These are phyloP conservation scores for Meghimatium bilineatum DNA, from an alignment of 2,888 invertebrate genomes.

Conservation along the genomic window DNA sequence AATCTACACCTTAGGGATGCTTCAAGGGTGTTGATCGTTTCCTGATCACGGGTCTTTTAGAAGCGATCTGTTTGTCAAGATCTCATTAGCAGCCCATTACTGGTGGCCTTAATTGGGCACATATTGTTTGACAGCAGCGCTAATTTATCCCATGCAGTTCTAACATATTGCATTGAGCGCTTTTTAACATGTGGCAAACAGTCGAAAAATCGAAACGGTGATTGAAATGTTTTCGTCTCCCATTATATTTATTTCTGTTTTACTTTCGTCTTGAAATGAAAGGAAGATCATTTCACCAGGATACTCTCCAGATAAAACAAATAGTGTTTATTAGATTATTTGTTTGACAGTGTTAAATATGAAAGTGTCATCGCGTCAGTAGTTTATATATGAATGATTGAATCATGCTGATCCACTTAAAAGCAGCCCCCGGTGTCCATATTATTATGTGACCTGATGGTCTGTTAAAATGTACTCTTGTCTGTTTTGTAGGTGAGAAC, in stretches of 20 bases:
- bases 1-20: conserved; percentile 16
- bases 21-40: conserved; percentile 18
- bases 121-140: conserved; percentile 12
- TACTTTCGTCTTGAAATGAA: neutral
- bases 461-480: too few species aligned
- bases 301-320: too few species aligned
- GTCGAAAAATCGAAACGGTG: conserved; percentile 35
- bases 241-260: neutral
- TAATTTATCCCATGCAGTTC: conserved; percentile 27
- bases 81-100: conserved; percentile 35
- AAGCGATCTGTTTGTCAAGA: conserved; percentile 23
- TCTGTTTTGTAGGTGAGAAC: too few species aligned
- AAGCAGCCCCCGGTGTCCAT: too few species aligned
- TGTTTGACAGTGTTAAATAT: too few species aligned
- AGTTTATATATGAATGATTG: too few species aligned
- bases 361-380: too few species aligned
- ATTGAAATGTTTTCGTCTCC: conserved; percentile 14
- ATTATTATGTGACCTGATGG: too few species aligned
- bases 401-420: too few species aligned
- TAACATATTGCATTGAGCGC: conserved; percentile 13
- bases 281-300: too few species aligned
- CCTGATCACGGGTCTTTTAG: neutral
- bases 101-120: conserved; percentile 27
- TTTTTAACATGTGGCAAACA: conserved; percentile 32
- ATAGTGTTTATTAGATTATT: too few species aligned